These are phyloP conservation scores for Chloebia gouldiae DNA, from an alignment of 2,113 vertebrate species.

Conservation along the genomic window DNA sequence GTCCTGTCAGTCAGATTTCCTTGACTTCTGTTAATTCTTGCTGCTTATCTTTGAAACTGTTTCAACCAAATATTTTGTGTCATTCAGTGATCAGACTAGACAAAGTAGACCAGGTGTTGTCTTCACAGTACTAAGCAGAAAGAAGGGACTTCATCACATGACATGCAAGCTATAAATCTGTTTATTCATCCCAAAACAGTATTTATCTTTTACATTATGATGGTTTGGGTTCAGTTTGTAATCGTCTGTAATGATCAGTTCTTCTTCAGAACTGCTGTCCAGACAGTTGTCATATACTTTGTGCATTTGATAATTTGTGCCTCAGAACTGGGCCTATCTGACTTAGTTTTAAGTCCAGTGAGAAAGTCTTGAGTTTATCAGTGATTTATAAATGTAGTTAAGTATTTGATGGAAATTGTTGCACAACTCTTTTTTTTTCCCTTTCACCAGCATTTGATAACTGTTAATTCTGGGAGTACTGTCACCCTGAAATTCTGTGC, in stretches of 20 bases:
- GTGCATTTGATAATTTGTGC: neutral
- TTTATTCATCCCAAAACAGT: neutral
- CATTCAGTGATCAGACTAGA: neutral
- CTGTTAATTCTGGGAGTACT: neutral
- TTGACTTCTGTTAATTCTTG: neutral
- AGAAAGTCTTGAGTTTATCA: neutral
- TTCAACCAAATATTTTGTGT: neutral
- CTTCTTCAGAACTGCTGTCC: neutral
- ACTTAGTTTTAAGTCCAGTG: neutral
- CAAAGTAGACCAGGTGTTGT: neutral
- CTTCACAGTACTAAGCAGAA: neutral
- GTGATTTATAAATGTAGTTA: neutral
- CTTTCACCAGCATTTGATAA: neutral
- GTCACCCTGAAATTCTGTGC: neutral
- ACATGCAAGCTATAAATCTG: neutral
- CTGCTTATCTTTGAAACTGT: neutral
- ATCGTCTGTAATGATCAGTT: neutral
- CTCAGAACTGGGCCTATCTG: neutral
- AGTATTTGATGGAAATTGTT: neutral
- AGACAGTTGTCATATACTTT: neutral
- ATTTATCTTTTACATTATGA: neutral
- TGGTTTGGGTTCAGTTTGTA: neutral
- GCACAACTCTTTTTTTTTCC: neutral
- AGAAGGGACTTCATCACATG: neutral
- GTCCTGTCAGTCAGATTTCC: neutral